A percentile compares a stretch with the other conserved stretches of the same genome.
phyloP scores from a whole-genome alignment of 2,888 invertebrate genomes.

The Yponomeuta sedellus region DNA sequence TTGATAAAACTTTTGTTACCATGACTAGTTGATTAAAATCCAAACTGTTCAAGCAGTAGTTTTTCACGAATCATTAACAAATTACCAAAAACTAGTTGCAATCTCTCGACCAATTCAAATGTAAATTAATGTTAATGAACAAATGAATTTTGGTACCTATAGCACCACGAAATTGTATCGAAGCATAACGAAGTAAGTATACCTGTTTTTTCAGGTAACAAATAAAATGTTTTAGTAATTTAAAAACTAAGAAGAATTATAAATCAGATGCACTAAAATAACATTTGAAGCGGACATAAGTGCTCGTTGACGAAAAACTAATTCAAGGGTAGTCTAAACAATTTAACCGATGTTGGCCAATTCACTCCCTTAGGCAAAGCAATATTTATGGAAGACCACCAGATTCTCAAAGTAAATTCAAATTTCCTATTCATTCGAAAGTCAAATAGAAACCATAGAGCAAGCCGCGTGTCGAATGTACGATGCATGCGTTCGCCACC shows the following conservation, averaged over 20 bases:
- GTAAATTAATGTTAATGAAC: neutral
- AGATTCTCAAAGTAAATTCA: constrained; percentile 25
- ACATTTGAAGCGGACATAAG: constrained; percentile 61
- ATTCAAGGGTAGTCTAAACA: constrained; percentile 26
- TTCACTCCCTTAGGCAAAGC: neutral
- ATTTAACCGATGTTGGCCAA: neutral
- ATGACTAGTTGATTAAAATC: neutral
- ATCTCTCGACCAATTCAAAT: neutral
- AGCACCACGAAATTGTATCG: too few relatives aligned
- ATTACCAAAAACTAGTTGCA: neutral
- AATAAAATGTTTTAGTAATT: neutral
- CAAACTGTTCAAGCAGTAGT: neutral
- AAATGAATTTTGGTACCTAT: neutral
- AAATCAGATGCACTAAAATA: constrained; percentile 59
- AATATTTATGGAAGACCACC: neutral
- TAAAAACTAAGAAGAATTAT: constrained; percentile 43
- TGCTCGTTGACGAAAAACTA: constrained; percentile 69
- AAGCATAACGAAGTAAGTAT: too few relatives aligned
- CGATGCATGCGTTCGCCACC: constrained; percentile 62
- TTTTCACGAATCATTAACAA: neutral
- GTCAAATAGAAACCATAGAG: constrained; percentile 72
- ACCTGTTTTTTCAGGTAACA: neutral
- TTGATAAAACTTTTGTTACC: constrained; percentile 7
- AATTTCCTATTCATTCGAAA: constrained; percentile 59
- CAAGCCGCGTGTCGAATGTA: constrained; percentile 59